phyloP scores from a whole-genome alignment of 2,113 vertebrate species.

The Astatoreochromis straeleni region DNA sequence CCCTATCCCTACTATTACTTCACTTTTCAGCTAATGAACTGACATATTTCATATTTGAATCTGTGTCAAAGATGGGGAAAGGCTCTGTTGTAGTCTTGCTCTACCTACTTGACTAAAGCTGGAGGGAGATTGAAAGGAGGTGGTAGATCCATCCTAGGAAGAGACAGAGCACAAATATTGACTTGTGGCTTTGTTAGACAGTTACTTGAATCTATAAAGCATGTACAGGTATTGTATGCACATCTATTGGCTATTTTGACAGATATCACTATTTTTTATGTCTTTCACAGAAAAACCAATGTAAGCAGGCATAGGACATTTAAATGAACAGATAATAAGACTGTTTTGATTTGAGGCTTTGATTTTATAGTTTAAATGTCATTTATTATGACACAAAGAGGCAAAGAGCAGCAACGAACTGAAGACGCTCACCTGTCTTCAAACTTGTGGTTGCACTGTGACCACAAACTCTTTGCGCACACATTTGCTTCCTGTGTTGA shows the following conservation, averaged over 20 bases:
- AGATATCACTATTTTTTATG: not conserved
- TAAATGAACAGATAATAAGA: not conserved
- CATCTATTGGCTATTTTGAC: not conserved
- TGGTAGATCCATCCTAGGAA: conserved; percentile 54
- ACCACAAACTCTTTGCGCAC: conserved; percentile 19
- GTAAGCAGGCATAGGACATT: not conserved
- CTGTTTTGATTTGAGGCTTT: not conserved
- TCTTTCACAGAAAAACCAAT: not conserved
- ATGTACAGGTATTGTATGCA: not conserved
- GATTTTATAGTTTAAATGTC: not conserved
- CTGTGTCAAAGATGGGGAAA: not conserved
- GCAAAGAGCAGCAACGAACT: not conserved
- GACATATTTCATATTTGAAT: not conserved
- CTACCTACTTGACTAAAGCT: conserved; percentile 56
- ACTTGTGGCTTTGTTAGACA: not conserved
- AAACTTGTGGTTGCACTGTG: conserved; percentile 24
- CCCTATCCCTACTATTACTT: not conserved
- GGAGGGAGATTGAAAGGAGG: conserved; percentile 67
- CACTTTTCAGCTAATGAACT: not conserved
- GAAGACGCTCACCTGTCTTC: conserved; percentile 18
- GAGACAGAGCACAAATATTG: not conserved
- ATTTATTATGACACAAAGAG: not conserved
- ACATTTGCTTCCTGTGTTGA: not conserved
- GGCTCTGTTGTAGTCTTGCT: not conserved
- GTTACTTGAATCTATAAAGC: not conserved